Evolutionary conservation across 2,113 vertebrate species (phyloP).

Genomic region (Laticauda colubrina): DNA sequence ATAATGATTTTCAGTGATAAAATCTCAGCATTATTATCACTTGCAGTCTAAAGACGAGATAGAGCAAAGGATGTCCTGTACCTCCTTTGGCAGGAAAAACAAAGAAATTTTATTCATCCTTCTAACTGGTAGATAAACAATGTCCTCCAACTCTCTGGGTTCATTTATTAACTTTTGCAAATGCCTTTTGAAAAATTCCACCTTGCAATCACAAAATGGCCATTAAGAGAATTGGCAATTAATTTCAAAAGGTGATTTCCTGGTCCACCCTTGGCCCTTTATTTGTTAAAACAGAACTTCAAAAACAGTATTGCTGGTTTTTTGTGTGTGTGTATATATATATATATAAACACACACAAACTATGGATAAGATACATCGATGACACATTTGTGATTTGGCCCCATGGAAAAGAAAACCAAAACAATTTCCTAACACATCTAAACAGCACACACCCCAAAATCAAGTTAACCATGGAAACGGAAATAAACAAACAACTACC

Average conservation of each 20-base stretch:
- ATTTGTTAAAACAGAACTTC: slow-evolving; percentile 55
- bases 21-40: background rate
- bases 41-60: background rate
- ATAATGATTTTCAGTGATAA: slow-evolving; percentile 10
- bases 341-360: too few relatives aligned
- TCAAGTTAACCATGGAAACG: too few relatives aligned
- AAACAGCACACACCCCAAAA: too few relatives aligned
- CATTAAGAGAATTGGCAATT: slow-evolving; percentile 25
- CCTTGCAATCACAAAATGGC: slow-evolving; percentile 29
- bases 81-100: background rate
- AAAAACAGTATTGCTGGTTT: slow-evolving; percentile 21
- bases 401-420: too few relatives aligned
- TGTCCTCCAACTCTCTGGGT: background rate
- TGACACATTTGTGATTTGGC: too few relatives aligned
- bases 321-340: too few relatives aligned
- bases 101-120: background rate
- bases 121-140: background rate
- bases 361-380: too few relatives aligned
- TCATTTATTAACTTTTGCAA: slow-evolving; percentile 9
- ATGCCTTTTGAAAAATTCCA: slow-evolving; percentile 22
- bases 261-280: slow-evolving; percentile 16
- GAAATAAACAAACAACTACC: too few relatives aligned
- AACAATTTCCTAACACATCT: too few relatives aligned
- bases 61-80: background rate
- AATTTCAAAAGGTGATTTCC: slow-evolving; percentile 40